Base-by-base conservation (phyloP, 2,888 invertebrate species). In the Rhamnusium bicolor region DNA sequence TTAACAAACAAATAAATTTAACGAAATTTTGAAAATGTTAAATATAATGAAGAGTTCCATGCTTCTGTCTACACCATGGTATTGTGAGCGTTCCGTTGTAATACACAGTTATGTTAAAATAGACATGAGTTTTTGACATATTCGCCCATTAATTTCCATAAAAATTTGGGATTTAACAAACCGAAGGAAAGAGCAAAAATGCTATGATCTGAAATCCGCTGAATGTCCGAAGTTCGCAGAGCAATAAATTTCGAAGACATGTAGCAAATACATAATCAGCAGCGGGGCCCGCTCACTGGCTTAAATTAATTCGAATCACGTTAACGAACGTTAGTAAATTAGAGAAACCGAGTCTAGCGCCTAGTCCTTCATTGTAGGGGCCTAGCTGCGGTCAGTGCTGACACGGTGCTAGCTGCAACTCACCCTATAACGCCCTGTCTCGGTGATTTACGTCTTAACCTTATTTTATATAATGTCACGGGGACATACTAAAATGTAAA, bases 401-500 rank as follows among this genome's bases (percentile, higher is more conserved):
- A 83, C 83, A 81, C 79, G 80, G 79, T 75, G 73, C 76, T 73
- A 74, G 76, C 79, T 82, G 83, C 80, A 83, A 76, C 79, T 82
- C 81, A 79, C 81, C 76, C 84, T 82, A 80, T 79, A 84, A 83
- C 83, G 84, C 82, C 83, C 79, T 73, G 79, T 82, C 87, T 88
- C 86, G 89, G 90, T 91, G 91, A 91, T 91, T 91, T 91, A 91
- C 91, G 90, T 90, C 89, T 87, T 86, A 87, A 87, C 88, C 88
- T 87, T 89, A 88, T 89, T 90, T 89, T 89, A 90, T 90, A 90
- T 91, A 91, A 91, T 90, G 90, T 91, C 85, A 85, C 83, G 84
- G 80, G 81, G 79, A 81, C 80, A 73, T 74, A 80, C 79, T 77
- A 77, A 82, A 82, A 83, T 84, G 82, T 83, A 83, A 84, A 84